A percentile compares a stretch with the other conserved stretches of the same genome.
These are phyloP conservation scores for Phocoena phocoena DNA, from an alignment of 2,113 vertebrate genomes.

Conservation along the genomic window DNA sequence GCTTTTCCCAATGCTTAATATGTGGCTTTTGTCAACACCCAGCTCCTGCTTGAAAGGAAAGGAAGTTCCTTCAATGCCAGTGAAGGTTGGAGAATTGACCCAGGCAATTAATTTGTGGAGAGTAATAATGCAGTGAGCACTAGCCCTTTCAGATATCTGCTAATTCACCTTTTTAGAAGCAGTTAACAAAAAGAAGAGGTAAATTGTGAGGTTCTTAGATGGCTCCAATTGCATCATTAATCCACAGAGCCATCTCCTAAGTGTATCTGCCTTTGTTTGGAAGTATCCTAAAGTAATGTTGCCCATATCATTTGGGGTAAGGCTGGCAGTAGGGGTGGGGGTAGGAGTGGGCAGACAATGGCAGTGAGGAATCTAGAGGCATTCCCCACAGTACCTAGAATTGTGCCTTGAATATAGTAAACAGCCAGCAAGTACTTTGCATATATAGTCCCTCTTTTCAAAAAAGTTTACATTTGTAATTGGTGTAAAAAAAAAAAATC, in stretches of 20 bases:
- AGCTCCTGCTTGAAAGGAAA: neutral
- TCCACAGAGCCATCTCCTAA: neutral
- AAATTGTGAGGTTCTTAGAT: neutral
- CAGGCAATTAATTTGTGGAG: neutral
- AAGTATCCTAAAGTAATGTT: neutral
- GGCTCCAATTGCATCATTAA: neutral
- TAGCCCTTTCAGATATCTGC: neutral
- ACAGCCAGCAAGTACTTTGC: neutral
- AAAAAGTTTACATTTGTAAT: neutral
- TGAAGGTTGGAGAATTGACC: slow-evolving; percentile 7
- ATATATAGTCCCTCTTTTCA: neutral
- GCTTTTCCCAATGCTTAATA: neutral
- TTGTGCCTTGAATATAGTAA: neutral
- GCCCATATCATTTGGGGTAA: neutral
- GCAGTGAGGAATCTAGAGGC: neutral
- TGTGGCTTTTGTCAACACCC: neutral
- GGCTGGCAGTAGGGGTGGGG: neutral
- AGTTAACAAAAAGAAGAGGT: neutral
- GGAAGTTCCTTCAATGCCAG: neutral
- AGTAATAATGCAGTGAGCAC: neutral
- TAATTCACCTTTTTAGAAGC: neutral
- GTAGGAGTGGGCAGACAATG: neutral
- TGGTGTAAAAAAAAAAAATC: neutral
- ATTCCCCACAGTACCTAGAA: neutral
- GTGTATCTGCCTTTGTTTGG: neutral